Percentiles rank a stretch among this genome's conserved stretches.
Conservation (phyloP, 2,797 vertebrate species). For the Bufotes viridis region DNA sequence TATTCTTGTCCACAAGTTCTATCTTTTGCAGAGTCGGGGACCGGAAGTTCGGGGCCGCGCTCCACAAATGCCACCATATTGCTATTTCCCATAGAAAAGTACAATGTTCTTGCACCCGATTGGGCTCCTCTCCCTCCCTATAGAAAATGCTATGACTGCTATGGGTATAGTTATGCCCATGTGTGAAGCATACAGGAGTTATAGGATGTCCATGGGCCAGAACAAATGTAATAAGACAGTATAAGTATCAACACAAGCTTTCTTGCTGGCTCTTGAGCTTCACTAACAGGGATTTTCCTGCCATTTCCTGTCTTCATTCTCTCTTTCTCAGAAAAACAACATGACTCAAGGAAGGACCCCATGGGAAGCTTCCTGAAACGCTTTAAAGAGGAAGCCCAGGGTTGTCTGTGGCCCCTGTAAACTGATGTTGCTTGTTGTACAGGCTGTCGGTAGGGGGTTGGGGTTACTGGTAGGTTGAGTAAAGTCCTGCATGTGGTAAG, state of each 20-base stretch:
- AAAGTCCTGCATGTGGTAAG: not conserved
- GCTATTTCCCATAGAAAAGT: too few species aligned
- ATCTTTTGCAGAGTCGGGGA: too few species aligned
- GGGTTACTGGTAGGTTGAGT: not conserved
- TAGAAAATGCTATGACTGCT: too few species aligned
- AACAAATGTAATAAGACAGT: not conserved
- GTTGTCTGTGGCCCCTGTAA: conserved; percentile 65
- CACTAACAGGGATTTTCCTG: conserved; percentile 72
- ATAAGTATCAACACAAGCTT: conserved; percentile 8
- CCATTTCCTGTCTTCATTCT: conserved; percentile 78
- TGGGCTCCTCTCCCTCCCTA: too few species aligned
- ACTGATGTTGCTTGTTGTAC: not conserved
- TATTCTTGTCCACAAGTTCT: too few species aligned
- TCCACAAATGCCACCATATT: too few species aligned
- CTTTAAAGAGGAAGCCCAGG: conserved; percentile 72
- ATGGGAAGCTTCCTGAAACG: conserved; percentile 76
- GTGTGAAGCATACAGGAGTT: not conserved
- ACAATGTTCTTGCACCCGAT: too few species aligned
- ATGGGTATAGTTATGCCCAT: too few species aligned
- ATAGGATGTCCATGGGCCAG: not conserved
- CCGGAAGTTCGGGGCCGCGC: too few species aligned
- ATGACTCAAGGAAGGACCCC: conserved; percentile 73
- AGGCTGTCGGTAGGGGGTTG: not conserved
- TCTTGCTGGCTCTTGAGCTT: not conserved
- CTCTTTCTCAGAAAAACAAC: conserved; percentile 65